These are phyloP conservation scores for Argyresthia albistria DNA, from an alignment of 2,888 invertebrate genomes.

Conservation along the genomic window DNA sequence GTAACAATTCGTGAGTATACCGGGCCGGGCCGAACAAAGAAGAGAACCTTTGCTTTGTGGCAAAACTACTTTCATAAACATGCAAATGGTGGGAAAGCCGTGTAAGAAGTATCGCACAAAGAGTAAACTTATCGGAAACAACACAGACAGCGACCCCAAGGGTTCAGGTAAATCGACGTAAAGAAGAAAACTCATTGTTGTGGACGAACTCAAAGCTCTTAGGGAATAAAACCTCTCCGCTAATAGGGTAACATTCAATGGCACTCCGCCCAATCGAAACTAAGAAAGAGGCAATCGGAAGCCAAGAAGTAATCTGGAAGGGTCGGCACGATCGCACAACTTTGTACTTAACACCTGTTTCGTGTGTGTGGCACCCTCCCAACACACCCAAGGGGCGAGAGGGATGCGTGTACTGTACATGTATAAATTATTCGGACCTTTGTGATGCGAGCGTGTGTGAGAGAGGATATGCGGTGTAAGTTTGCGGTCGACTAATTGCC, in stretches of 20 bases:
- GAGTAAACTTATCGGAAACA: background rate
- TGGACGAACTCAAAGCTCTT: constrained; percentile 4
- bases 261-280: constrained; percentile 29
- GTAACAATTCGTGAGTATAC: constrained; percentile 3
- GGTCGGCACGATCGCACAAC: constrained; percentile 27
- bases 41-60: background rate
- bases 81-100: background rate
- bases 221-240: constrained; percentile 12
- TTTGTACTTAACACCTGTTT: constrained; percentile 34
- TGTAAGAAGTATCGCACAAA: background rate
- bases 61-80: background rate
- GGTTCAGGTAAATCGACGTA: constrained; percentile 2
- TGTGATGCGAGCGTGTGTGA: constrained; percentile 29
- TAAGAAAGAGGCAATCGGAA: constrained; percentile 34
- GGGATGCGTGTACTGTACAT: constrained; percentile 14
- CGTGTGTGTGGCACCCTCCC: constrained; percentile 11
- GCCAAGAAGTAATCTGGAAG: constrained; percentile 33
- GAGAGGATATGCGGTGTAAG: constrained; percentile 37
- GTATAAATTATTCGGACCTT: constrained; percentile 28
- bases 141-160: background rate
- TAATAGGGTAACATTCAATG: constrained; percentile 26
- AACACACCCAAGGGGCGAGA: constrained; percentile 4
- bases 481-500: constrained; percentile 56
- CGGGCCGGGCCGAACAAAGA: background rate
- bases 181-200: constrained; percentile 5